Evolutionary conservation across 2,888 invertebrate genomes (phyloP).

Genomic region (Ophonus ardosiacus): DNA sequence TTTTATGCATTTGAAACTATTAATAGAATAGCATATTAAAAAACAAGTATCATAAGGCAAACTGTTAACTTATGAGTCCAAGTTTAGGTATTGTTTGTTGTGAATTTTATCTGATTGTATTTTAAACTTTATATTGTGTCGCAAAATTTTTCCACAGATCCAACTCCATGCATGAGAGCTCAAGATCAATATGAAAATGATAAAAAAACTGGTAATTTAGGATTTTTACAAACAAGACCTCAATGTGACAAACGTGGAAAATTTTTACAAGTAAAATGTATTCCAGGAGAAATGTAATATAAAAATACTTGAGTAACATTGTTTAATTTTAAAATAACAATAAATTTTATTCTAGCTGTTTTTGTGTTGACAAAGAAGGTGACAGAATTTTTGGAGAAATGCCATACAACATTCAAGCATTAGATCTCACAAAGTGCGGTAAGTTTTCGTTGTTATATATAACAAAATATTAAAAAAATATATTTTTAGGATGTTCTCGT

Average conservation of each 20-base stretch:
- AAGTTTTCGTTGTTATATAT: neutral
- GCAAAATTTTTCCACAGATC: constrained; percentile 65
- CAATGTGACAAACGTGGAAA: constrained; percentile 81
- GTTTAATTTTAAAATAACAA: constrained; percentile 59
- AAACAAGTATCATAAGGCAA: no score
- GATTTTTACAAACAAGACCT: constrained; percentile 79
- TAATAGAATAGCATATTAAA: no score
- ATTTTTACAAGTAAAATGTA: constrained; percentile 79
- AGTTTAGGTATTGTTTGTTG: no score
- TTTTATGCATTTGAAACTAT: no score
- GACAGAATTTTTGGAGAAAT: constrained; percentile 83
- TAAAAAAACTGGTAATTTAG: constrained; percentile 76
- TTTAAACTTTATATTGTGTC: neutral
- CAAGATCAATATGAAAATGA: constrained; percentile 77
- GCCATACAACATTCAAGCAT: constrained; percentile 69
- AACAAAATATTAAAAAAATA: neutral
- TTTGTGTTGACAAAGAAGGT: constrained; percentile 81
- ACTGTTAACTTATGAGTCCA: no score
- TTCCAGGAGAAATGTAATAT: constrained; percentile 82
- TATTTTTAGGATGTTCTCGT: constrained; percentile 79
- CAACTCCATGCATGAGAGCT: constrained; percentile 71
- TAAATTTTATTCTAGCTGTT: constrained; percentile 77
- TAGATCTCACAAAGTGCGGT: constrained; percentile 76
- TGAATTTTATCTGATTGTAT: no score
- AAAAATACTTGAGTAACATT: neutral